These are phyloP conservation scores for Aphaenogaster ashmeadi DNA, from an alignment of 1,140 invertebrate genomes.

Conservation along the genomic window DNA sequence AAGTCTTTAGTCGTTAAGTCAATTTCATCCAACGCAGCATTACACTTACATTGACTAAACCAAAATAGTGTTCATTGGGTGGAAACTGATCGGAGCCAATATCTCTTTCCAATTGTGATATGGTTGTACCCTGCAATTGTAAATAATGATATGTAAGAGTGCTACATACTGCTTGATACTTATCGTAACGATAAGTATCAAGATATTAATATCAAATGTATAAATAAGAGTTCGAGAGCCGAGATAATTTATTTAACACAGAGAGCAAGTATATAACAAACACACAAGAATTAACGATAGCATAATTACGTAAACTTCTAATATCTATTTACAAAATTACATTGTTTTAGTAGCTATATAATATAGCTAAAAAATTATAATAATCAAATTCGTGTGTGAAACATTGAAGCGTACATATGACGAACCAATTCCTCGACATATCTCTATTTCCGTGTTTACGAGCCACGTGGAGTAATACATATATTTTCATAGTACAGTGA, in stretches of 20 bases:
- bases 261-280: not conserved
- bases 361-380: not conserved
- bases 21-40: slow-evolving; percentile 29
- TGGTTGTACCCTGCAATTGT: slow-evolving; percentile 96
- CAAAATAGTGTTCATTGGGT: slow-evolving; percentile 99
- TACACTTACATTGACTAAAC: slow-evolving; percentile 97
- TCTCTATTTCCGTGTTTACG: not conserved
- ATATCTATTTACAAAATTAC: not conserved
- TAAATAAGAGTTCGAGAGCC: not conserved
- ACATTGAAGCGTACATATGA: not conserved
- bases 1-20: not conserved
- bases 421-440: not conserved
- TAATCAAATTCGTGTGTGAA: not conserved
- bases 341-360: not conserved
- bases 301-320: not conserved
- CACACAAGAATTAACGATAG: not conserved
- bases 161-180: not conserved
- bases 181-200: not conserved
- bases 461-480: not conserved
- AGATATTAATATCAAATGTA: not conserved
- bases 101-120: slow-evolving; percentile 99
- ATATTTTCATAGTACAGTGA: not conserved
- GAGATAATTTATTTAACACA: not conserved
- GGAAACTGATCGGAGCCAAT: slow-evolving; percentile 99
- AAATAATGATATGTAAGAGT: slow-evolving; percentile 11